A percentile compares a stretch with the other conserved stretches of the same genome.
phyloP scores from a whole-genome alignment of 2,888 invertebrate species.

The Eupithecia vulgata region DNA sequence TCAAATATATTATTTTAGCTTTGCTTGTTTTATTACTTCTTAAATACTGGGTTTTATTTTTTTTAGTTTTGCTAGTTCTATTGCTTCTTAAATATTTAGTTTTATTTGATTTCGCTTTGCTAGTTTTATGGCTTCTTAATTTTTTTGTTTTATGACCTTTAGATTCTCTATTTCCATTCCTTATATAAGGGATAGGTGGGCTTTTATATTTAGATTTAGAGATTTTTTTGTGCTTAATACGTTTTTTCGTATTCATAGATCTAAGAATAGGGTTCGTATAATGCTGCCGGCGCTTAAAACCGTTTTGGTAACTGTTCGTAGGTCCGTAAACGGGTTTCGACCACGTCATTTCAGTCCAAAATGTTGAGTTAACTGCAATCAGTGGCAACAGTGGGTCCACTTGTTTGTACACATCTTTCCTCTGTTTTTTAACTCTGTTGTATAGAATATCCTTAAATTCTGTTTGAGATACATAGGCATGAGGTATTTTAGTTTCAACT shows the following conservation, averaged over 20 bases:
- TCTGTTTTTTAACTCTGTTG: constrained; percentile 48
- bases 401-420: constrained; percentile 38
- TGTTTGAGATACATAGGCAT: constrained; percentile 61
- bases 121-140: neutral
- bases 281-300: neutral
- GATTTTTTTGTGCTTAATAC: neutral
- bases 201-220: neutral
- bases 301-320: neutral
- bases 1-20: neutral
- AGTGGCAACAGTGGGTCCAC: neutral
- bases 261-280: neutral
- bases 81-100: neutral
- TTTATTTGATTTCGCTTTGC: neutral
- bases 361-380: neutral
- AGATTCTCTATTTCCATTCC: neutral
- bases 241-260: neutral
- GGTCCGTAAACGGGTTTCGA: neutral
- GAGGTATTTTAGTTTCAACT: constrained; percentile 68
- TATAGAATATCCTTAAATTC: constrained; percentile 63
- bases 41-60: neutral
- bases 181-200: neutral
- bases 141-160: neutral
- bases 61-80: neutral
- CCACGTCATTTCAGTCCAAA: neutral
- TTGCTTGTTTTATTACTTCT: neutral